Conservation (phyloP, 2,888 invertebrate genomes). For the Aphrophora alni region DNA sequence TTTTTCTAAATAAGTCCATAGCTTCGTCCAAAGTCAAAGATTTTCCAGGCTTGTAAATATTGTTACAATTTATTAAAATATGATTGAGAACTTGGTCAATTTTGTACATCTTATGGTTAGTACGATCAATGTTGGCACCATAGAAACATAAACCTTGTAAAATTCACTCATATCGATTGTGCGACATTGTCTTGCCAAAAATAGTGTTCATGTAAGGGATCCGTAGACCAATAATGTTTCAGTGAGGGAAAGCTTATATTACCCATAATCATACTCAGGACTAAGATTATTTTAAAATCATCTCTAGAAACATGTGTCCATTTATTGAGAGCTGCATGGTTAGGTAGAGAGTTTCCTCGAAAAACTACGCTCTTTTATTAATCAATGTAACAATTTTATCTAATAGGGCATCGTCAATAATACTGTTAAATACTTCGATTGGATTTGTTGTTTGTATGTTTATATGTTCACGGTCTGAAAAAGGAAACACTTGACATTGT, state of each 20-base stretch:
- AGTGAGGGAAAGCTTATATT: constrained; percentile 17
- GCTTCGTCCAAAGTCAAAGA: no score
- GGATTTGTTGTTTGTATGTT: constrained; percentile 15
- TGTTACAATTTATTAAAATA: constrained; percentile 18
- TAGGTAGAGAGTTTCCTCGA: constrained; percentile 16
- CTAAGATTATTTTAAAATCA: constrained; percentile 20
- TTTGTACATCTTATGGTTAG: no score
- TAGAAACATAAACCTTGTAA: constrained; percentile 24
- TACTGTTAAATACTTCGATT: constrained; percentile 21
- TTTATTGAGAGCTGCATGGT: constrained; percentile 12
- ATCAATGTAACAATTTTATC: constrained; percentile 25
- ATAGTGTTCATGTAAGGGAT: constrained; percentile 12
- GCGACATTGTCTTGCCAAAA: constrained; percentile 14
- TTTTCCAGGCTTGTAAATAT: constrained; percentile 17
- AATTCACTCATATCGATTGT: constrained; percentile 19
- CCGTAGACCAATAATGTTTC: constrained; percentile 25
- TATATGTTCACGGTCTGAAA: constrained; percentile 12
- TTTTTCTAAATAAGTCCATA: not conserved
- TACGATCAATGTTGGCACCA: not conserved
- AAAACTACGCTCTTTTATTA: constrained; percentile 19
- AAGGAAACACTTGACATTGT: constrained; percentile 1
- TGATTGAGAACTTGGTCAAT: no score
- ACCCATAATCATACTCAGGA: constrained; percentile 19
- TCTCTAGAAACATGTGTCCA: constrained; percentile 18
- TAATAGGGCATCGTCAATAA: constrained; percentile 19